phyloP scores from a whole-genome alignment of 2,888 invertebrate genomes.

The Troides aeacus region DNA sequence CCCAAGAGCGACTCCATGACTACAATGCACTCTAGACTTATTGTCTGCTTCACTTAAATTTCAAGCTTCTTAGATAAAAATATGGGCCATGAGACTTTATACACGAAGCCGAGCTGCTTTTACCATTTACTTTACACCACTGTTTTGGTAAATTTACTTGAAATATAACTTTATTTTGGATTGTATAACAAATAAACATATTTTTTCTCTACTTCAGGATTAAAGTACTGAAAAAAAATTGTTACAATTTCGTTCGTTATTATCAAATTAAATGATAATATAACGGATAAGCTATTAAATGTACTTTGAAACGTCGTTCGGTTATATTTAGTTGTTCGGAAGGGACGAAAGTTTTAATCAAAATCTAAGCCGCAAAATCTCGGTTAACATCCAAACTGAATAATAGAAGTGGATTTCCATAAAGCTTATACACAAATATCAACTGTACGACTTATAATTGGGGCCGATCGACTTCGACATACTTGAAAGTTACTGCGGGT shows the following conservation, averaged over 20 bases:
- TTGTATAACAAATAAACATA: not conserved
- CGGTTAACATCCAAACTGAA: constrained; percentile 15
- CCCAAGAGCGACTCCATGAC: constrained; percentile 15
- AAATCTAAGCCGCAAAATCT: constrained; percentile 24
- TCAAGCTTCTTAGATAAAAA: constrained; percentile 11
- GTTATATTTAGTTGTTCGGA: constrained; percentile 6
- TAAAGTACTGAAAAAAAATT: too few relatives aligned
- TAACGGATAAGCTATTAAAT: not conserved
- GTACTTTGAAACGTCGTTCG: constrained; percentile 1
- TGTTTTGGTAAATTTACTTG: not conserved
- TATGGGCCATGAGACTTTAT: constrained; percentile 8
- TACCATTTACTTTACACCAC: not conserved
- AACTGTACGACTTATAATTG: constrained; percentile 26
- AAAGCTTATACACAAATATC: constrained; percentile 23
- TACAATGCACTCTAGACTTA: constrained; percentile 19
- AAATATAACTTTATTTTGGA: not conserved
- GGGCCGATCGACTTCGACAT: constrained; percentile 23
- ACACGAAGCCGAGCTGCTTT: not conserved
- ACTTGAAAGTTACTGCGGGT: constrained; percentile 24
- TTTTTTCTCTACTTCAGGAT: not conserved
- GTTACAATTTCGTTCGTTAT: too few relatives aligned
- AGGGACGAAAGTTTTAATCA: constrained; percentile 26
- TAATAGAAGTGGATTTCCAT: constrained; percentile 23
- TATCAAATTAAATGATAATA: not conserved
- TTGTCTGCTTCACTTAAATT: constrained; percentile 23